phyloP scores from a whole-genome alignment of 2,797 vertebrate genomes.

The Myotis myotis region DNA sequence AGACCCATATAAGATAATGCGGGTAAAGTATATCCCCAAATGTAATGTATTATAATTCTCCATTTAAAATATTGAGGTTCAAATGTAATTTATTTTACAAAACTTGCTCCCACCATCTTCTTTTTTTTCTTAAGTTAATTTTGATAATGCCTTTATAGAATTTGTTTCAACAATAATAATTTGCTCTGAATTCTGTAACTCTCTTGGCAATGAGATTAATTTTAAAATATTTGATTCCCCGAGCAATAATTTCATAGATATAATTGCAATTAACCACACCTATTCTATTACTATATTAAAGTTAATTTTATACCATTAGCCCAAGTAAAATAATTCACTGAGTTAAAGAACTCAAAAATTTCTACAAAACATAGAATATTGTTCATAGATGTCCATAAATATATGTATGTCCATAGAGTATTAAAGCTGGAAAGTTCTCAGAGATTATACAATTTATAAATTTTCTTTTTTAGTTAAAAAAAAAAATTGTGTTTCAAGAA shows the following conservation, averaged over 20 bases:
- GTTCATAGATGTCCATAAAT: not conserved
- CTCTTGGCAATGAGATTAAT: conserved; percentile 37
- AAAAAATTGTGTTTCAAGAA: not conserved
- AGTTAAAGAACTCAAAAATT: not conserved
- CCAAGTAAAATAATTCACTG: not conserved
- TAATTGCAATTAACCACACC: conserved; percentile 30
- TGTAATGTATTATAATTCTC: not conserved
- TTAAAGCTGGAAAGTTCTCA: not conserved
- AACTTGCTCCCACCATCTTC: not conserved
- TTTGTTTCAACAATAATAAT: conserved; percentile 15
- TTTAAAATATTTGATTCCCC: not conserved
- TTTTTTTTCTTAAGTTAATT: not conserved
- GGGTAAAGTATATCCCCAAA: not conserved
- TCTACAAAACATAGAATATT: not conserved
- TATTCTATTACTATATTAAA: not conserved
- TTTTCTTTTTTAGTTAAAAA: not conserved
- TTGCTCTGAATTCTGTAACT: not conserved
- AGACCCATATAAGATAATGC: not conserved
- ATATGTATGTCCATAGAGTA: not conserved
- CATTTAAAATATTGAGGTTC: not conserved
- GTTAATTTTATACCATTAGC: conserved; percentile 28
- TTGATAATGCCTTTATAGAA: not conserved
- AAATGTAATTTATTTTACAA: conserved; percentile 23
- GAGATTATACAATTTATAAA: not conserved
- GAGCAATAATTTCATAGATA: conserved; percentile 35